Conservation (phyloP, 2,797 vertebrate species). For the Onychomys leucogaster region DNA sequence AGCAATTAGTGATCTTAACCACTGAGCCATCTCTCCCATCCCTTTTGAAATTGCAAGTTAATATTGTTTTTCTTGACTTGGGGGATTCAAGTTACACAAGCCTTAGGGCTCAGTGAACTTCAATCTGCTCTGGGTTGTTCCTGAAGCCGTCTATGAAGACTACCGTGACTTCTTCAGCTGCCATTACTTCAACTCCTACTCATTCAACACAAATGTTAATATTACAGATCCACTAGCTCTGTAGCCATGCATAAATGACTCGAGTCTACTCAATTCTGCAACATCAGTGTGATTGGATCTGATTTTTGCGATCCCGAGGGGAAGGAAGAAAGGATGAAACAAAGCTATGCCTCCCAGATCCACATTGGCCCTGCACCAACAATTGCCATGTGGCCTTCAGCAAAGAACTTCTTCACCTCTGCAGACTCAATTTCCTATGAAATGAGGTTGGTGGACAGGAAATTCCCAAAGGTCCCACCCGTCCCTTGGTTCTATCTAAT, state of each 20-base stretch:
- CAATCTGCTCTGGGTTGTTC: not conserved
- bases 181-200: not conserved
- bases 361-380: too few species aligned
- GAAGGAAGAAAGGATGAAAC: not conserved
- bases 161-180: not conserved
- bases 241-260: not conserved
- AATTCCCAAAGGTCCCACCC: not conserved
- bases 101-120: not conserved
- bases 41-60: conserved; percentile 32
- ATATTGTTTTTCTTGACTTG: not conserved
- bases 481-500: not conserved
- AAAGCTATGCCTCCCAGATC: not conserved
- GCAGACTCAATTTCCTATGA: not conserved
- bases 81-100: not conserved
- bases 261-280: conserved; percentile 5
- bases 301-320: not conserved
- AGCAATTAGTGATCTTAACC: not conserved
- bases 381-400: accelerated
- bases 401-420: not conserved
- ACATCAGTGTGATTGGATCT: not conserved
- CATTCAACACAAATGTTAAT: not conserved
- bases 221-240: not conserved
- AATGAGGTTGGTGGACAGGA: not conserved
- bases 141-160: not conserved
- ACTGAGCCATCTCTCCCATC: not conserved